Conservation (phyloP, 2,797 vertebrate species). For the Spheniscus humboldti region DNA sequence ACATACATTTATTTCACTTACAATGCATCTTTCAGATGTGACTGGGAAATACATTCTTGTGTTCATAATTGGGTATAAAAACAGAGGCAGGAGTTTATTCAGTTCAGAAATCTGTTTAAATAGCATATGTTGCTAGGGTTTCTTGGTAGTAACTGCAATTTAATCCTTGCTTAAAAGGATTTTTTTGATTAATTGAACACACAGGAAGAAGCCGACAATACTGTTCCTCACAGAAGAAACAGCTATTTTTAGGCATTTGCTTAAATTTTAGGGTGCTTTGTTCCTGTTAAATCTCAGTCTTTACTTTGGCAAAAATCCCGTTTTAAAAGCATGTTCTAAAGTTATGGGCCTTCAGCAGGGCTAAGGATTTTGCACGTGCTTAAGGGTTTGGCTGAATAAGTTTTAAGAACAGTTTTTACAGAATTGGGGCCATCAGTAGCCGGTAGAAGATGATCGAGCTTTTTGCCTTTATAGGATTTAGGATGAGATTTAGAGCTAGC, state of each 20-base stretch:
- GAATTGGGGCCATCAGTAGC: neutral
- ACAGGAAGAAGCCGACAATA: conserved; percentile 9
- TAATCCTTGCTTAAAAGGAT: conserved; percentile 31
- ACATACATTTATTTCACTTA: neutral
- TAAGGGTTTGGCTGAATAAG: neutral
- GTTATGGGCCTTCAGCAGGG: neutral
- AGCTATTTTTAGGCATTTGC: conserved; percentile 50
- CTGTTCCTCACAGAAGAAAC: neutral
- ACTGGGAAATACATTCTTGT: neutral
- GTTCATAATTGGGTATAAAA: neutral
- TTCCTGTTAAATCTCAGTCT: conserved; percentile 27
- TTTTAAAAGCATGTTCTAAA: neutral
- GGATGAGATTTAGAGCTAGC: neutral
- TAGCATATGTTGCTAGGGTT: neutral
- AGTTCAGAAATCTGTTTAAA: neutral
- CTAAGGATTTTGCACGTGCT: neutral
- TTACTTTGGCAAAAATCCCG: conserved; percentile 18
- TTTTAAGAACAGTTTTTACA: neutral
- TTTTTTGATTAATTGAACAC: conserved; percentile 37
- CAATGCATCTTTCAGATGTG: neutral
- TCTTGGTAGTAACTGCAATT: neutral
- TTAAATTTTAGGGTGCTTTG: conserved; percentile 32
- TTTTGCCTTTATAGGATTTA: neutral
- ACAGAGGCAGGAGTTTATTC: neutral
- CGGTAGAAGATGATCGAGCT: neutral